Conservation (phyloP, 2,113 vertebrate genomes). For the Lophotis ruficrista region DNA sequence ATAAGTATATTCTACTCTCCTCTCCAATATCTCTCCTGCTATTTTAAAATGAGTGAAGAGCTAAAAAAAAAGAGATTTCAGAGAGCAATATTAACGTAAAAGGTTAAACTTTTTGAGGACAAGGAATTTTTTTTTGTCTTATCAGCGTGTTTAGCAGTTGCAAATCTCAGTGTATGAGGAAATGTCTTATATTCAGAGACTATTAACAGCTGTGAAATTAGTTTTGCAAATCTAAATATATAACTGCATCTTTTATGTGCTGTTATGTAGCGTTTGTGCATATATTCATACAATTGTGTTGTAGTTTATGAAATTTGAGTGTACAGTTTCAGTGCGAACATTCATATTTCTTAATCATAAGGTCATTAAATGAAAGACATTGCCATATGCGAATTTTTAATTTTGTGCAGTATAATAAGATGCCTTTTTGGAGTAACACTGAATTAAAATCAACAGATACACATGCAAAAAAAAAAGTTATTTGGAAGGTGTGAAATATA, state of each 20-base stretch:
- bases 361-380: not conserved
- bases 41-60: not conserved
- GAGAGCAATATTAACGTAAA: not conserved
- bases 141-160: slow-evolving; percentile 33
- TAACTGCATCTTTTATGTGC: not conserved
- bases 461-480: not conserved
- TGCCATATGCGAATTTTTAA: not conserved
- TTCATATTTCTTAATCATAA: not conserved
- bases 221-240: slow-evolving; percentile 15
- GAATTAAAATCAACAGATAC: not conserved
- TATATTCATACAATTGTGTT: not conserved
- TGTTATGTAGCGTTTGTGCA: not conserved
- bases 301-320: not conserved
- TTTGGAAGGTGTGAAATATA: not conserved
- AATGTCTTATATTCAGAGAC: slow-evolving; percentile 5
- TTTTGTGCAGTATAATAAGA: not conserved
- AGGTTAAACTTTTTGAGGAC: slow-evolving; percentile 18
- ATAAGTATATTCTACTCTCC: not conserved
- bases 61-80: not conserved
- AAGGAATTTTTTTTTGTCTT: not conserved
- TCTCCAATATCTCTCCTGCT: not conserved
- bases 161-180: slow-evolving; percentile 10
- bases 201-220: slow-evolving; percentile 53
- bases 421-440: not conserved
- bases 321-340: not conserved